Evolutionary conservation across 2,888 invertebrate species (phyloP).

Genomic region (Cantharis rufa): DNA sequence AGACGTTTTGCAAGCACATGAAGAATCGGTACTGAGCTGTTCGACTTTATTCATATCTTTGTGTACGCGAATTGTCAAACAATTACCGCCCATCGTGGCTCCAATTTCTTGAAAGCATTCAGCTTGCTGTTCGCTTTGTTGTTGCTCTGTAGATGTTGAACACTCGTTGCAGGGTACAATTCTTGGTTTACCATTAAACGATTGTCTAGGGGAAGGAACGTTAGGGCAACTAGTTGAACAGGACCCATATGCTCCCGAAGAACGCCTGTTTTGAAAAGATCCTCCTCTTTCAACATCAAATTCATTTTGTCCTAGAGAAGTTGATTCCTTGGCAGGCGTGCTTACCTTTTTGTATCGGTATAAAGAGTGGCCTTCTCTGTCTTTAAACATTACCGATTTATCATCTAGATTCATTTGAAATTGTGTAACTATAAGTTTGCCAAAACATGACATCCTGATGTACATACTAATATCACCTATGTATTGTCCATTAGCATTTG

Average conservation of each 20-base stretch:
- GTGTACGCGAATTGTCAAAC: conserved; percentile 67
- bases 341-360: conserved; percentile 52
- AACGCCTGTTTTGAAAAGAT: neutral
- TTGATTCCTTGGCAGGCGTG: neutral
- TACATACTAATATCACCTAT: conserved; percentile 66
- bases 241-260: neutral
- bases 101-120: conserved; percentile 68
- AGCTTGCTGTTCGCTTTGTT: conserved; percentile 13
- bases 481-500: conserved; percentile 57
- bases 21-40: conserved; percentile 55
- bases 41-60: conserved; percentile 59
- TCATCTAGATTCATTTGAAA: conserved; percentile 62
- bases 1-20: conserved; percentile 27
- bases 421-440: conserved; percentile 67
- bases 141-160: conserved; percentile 48
- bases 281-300: neutral
- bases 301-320: neutral
- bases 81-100: conserved; percentile 68
- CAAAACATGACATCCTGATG: conserved; percentile 68
- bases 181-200: neutral
- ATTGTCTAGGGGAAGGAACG: conserved; percentile 55
- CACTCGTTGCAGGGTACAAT: conserved; percentile 52
- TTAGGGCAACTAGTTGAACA: conserved; percentile 15
- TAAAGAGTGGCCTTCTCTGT: conserved; percentile 53
- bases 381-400: conserved; percentile 55